Conservation (phyloP, 2,113 vertebrate genomes). For the Burhinus bistriatus region DNA sequence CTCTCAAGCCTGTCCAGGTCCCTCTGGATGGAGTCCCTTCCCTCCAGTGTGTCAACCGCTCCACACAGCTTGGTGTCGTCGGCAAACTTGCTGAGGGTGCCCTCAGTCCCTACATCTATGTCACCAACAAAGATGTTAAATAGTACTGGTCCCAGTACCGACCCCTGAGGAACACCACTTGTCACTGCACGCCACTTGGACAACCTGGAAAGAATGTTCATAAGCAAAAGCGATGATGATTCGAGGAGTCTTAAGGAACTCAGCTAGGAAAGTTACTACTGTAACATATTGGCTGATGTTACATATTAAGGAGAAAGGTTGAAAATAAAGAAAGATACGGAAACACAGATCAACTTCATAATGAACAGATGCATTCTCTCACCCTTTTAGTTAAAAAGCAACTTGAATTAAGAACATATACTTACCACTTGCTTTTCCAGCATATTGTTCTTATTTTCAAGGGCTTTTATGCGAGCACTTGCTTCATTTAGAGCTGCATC, state of each 20-base stretch:
- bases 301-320: not conserved
- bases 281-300: not conserved
- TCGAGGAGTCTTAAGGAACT: not conserved
- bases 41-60: too few species aligned
- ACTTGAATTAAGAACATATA: not conserved
- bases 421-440: conserved; percentile 89
- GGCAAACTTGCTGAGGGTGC: too few species aligned
- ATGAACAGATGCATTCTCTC: not conserved
- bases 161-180: too few species aligned
- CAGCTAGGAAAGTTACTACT: not conserved
- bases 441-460: conserved; percentile 85
- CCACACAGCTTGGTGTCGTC: too few species aligned
- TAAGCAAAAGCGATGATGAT: not conserved
- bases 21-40: not conserved
- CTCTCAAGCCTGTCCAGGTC: not conserved
- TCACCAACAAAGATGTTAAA: too few species aligned
- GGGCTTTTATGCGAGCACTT: conserved; percentile 74
- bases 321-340: not conserved
- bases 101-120: too few species aligned
- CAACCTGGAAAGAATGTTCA: not conserved
- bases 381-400: not conserved
- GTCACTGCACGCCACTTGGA: too few species aligned
- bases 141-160: too few species aligned
- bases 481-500: conserved; percentile 85
- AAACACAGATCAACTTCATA: not conserved